Percentiles rank a stretch among this genome's conserved stretches.
These are phyloP conservation scores for Elaeidobius kamerunicus DNA, from an alignment of 2,888 invertebrate genomes.

Conservation along the genomic window DNA sequence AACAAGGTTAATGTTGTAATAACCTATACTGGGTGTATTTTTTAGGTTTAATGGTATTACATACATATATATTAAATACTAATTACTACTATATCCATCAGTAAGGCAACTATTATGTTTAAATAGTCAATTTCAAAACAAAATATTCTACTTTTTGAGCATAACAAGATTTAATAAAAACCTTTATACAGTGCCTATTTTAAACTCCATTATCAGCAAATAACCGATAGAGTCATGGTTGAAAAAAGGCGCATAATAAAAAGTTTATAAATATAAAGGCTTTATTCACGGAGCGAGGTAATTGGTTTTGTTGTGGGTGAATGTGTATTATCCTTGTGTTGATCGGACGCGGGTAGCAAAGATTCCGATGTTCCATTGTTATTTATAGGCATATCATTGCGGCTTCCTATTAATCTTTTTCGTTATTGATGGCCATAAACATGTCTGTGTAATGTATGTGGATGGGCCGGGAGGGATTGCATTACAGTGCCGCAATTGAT, in stretches of 20 bases:
- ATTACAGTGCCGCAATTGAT: background rate
- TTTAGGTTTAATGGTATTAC: too few relatives aligned
- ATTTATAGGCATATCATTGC: slow-evolving; percentile 35
- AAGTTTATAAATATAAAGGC: slow-evolving; percentile 29
- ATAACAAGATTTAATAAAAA: too few relatives aligned
- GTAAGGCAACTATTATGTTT: too few relatives aligned
- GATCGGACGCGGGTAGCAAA: slow-evolving; percentile 26
- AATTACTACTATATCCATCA: too few relatives aligned
- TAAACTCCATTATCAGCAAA: slow-evolving; percentile 9
- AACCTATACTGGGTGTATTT: too few relatives aligned
- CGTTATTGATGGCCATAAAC: slow-evolving; percentile 33
- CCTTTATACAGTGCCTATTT: too few relatives aligned
- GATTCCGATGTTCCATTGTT: slow-evolving; percentile 28
- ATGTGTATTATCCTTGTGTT: slow-evolving; percentile 30
- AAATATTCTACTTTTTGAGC: too few relatives aligned
- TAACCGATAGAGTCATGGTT: slow-evolving; percentile 9
- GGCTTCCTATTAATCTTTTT: slow-evolving; percentile 35
- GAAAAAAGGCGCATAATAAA: slow-evolving; percentile 28
- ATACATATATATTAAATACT: too few relatives aligned
- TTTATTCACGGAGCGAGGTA: slow-evolving; percentile 33
- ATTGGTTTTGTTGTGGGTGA: slow-evolving; percentile 35
- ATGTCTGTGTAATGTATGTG: slow-evolving; percentile 11
- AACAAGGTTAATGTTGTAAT: too few relatives aligned
- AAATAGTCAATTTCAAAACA: too few relatives aligned
- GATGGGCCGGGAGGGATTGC: slow-evolving; percentile 4